Conservation (phyloP, 2,888 invertebrate genomes). For the Clepsis dumicolana region DNA sequence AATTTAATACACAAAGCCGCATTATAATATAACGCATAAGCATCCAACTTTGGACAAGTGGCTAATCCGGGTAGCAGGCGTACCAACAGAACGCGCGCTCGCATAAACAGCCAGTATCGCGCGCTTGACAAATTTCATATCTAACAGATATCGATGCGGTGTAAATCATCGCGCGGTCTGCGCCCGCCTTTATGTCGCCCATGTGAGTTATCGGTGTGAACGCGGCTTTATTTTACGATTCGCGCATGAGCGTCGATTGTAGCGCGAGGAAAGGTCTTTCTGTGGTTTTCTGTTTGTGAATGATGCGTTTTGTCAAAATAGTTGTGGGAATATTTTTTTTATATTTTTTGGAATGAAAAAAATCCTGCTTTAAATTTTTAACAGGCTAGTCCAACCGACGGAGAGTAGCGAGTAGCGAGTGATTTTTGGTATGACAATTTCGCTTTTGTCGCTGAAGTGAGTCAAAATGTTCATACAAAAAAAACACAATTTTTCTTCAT, state of each 20-base stretch:
- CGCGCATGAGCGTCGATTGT: constrained; percentile 50
- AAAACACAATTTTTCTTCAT: no score
- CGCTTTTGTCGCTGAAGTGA: no score
- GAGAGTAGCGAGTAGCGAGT: no score
- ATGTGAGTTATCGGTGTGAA: constrained; percentile 64
- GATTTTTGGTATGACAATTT: no score
- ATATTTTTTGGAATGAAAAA: no score
- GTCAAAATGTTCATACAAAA: no score
- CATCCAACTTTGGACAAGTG: constrained; percentile 31
- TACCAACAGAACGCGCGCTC: constrained; percentile 54
- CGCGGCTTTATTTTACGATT: constrained; percentile 61
- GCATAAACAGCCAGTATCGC: constrained; percentile 76
- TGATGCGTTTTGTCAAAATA: background rate
- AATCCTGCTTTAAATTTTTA: no score
- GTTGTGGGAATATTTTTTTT: no score
- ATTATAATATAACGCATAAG: constrained; percentile 8
- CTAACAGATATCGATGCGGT: constrained; percentile 78
- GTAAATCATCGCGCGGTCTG: constrained; percentile 70
- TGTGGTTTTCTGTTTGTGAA: constrained; percentile 5
- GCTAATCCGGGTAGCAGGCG: constrained; percentile 43
- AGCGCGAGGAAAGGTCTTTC: background rate
- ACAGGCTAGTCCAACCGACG: no score
- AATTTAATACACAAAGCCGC: background rate
- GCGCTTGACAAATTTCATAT: constrained; percentile 80
- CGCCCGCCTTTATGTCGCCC: constrained; percentile 61